phyloP scores from a whole-genome alignment of 1,140 invertebrate genomes.

The Macrocentrus cingulum region DNA sequence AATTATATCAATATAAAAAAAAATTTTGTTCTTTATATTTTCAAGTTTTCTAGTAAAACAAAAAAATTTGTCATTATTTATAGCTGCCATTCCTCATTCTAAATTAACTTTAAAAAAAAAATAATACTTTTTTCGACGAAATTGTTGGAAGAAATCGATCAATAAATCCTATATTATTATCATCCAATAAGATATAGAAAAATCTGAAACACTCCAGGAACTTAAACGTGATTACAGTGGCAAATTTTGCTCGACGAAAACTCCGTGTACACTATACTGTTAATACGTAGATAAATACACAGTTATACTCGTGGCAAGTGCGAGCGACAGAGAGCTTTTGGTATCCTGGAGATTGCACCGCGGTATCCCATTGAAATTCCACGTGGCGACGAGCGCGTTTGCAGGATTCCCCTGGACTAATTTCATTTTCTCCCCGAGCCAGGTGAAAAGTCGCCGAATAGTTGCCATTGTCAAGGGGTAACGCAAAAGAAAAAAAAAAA shows the following conservation, averaged over 20 bases:
- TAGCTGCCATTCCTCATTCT: no score
- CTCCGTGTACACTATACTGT: background rate
- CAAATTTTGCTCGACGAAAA: constrained; percentile 8
- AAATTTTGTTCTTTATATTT: no score
- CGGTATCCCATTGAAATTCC: constrained; percentile 29
- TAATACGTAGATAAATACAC: background rate
- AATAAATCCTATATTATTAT: no score
- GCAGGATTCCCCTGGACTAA: constrained; percentile 25
- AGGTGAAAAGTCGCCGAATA: constrained; percentile 15
- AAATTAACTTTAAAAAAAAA: no score
- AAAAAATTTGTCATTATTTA: no score
- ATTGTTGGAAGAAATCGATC: no score
- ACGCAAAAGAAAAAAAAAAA: background rate
- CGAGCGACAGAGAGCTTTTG: constrained; percentile 15
- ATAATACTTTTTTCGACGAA: no score
- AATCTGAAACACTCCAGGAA: background rate
- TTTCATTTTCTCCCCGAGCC: constrained; percentile 26
- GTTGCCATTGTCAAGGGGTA: constrained; percentile 19
- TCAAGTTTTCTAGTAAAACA: no score
- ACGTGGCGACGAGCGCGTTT: constrained; percentile 24
- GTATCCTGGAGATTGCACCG: constrained; percentile 26
- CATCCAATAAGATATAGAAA: no score
- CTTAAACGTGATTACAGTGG: constrained; percentile 18
- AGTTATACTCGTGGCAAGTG: background rate
- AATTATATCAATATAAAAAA: no score